These are phyloP conservation scores for Cabera pusaria DNA, from an alignment of 2,888 invertebrate species.

Conservation along the genomic window DNA sequence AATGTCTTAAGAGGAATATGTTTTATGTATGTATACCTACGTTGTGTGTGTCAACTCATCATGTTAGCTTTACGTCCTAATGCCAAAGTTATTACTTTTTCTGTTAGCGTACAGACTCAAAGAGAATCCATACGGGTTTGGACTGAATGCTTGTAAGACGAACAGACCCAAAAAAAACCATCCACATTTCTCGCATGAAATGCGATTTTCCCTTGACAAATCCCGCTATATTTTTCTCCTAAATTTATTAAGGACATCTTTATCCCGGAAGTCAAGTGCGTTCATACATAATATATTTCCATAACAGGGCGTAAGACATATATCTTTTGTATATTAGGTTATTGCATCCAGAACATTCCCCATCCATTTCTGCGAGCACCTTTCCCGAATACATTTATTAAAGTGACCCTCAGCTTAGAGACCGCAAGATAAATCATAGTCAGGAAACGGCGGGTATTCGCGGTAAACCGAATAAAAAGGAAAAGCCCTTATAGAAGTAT, in stretches of 20 bases:
- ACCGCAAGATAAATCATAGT: constrained; percentile 79
- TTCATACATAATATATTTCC: constrained; percentile 35
- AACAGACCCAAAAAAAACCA: background rate
- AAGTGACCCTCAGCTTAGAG: constrained; percentile 78
- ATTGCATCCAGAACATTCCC: constrained; percentile 68
- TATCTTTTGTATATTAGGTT: constrained; percentile 63
- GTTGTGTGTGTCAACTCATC: constrained; percentile 40
- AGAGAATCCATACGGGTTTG: background rate
- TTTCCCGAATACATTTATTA: constrained; percentile 80
- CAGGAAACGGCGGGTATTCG: constrained; percentile 70
- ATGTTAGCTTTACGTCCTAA: constrained; percentile 38
- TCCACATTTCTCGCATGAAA: background rate
- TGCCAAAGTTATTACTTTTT: constrained; percentile 46
- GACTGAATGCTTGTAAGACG: background rate
- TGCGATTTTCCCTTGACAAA: constrained; percentile 22
- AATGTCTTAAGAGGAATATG: constrained; percentile 53
- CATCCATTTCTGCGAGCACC: constrained; percentile 70
- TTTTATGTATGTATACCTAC: constrained; percentile 34
- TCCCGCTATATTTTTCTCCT: constrained; percentile 6
- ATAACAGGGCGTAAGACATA: constrained; percentile 40
- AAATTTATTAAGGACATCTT: constrained; percentile 28
- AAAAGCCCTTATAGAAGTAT: constrained; percentile 50
- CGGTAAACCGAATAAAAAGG: constrained; percentile 67
- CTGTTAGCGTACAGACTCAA: background rate
- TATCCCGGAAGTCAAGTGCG: constrained; percentile 23